Evolutionary conservation across 2,797 vertebrate species (phyloP), one percentile per base, ranked within the genome.

Genomic region (Mergus octosetaceus): DNA sequence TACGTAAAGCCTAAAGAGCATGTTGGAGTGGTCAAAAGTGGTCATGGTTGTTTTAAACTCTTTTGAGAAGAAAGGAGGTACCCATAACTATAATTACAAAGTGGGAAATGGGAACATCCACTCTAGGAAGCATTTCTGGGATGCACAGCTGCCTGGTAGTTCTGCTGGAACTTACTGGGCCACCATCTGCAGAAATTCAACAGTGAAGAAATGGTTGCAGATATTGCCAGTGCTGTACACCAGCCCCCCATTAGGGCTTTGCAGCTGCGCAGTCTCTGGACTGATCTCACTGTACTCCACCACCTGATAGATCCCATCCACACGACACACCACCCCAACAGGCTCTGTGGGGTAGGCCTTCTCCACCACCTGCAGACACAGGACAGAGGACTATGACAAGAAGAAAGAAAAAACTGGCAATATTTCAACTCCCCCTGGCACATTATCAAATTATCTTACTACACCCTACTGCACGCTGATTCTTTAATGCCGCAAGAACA

Each of bases 171-270:
- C 98, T 97, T 96, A 99, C 99, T 98, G 96, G 75, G 98, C 95
- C 36, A 99, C 97, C 2, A 34, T 90, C 96, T 97, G 97, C 60
- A 99, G 98, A 95, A 99, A 99, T 4, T 93, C 95, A 38, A 98
- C 97, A 15, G 98, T 99, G 91, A 99, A 99, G 97, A 99, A 99
- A 89, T 99, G 99, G 93, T 99, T 99, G 97, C 99, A 99, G 97
- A 99, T 99, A 94, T 99, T 99, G 90, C 99, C 99, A 1, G 98
- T 96, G 1, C 90, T 97, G 97, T 98, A 99, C 18, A 98, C 71
- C 94, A 99, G 93, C 45, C 97, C 89, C 28, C 99, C 99, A 1
- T 82, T 96, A 0, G 98, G 91, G 7, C 93, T 95, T 6, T 84
- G 97, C 41, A 96, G 98, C 78, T 97, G 95, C 0, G 98, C 98